Base-by-base conservation (phyloP, 2,888 invertebrate genomes). In the Cryptocheilus praepositus region DNA sequence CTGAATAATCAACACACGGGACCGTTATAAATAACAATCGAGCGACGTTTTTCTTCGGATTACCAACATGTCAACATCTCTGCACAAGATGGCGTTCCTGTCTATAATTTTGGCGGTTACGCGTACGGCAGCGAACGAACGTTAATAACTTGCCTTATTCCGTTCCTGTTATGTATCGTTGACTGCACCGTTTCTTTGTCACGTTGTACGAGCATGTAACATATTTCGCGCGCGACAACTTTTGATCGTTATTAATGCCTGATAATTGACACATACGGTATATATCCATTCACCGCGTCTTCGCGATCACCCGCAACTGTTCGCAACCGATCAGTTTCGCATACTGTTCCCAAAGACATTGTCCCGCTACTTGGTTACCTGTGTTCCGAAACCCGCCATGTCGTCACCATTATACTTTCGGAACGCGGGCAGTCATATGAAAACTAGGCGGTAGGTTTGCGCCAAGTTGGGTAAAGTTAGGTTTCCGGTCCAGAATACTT, bases 41-140 rank as follows among this genome's bases (percentile, higher is more conserved):
- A 36, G 16, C 28, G 28, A 36, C 36, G 8, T 55, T 25, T 36
- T 36, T 36, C 36, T 55, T 52, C 49, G 19, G 52, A 69, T 65
- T 67, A 68, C 61, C 70, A 79, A 81, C 81, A 82, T 83, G 83
- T 86, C 85, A 86, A 86, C 86, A 86, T 85, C 76, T 73, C 74
- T 79, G 79, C 77, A 78, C 81, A 86, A 86, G 85, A 86, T 86
- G 86, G 86, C 86, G 86, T 84, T 83, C 77, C 73, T 64, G 64
- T 79, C 65, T 71, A 69, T 67, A 81, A 79, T 86, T 86, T 86
- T 86, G 86, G 86, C 86, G 86, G 86, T 84, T 84, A 81, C 77
- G 66, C 65, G 71, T 72, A 64, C 60, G 65, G 44, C 56, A 69
- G 59, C 62, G 57, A 71, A 71, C 59, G 54, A 43, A 45, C 2